Evolutionary conservation across 2,113 vertebrate species (phyloP).

Genomic region (Spizaetus ornatus): DNA sequence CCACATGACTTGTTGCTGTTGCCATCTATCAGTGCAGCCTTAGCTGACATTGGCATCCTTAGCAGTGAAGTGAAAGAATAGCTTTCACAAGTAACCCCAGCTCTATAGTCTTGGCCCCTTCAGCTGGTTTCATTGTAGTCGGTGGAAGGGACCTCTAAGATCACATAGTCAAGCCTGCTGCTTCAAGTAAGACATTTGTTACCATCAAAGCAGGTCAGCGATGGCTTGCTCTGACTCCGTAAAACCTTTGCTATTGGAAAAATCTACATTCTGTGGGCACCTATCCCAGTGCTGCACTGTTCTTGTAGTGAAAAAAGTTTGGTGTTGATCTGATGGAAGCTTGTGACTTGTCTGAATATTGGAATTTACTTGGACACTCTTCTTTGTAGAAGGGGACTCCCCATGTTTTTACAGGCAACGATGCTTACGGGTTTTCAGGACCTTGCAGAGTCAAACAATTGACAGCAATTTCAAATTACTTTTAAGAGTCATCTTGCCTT

Average conservation of each 20-base stretch:
- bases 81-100: background rate
- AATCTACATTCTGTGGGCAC: accelerated
- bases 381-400: background rate
- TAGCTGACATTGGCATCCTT: background rate
- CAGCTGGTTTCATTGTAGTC: background rate
- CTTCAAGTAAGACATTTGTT: background rate
- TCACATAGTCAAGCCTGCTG: background rate
- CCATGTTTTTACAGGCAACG: background rate
- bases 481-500: background rate
- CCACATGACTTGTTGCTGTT: background rate
- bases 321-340: background rate
- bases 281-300: background rate
- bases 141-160: background rate
- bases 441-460: background rate
- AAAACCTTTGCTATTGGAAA: background rate
- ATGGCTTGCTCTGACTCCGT: background rate
- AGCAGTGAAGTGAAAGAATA: background rate
- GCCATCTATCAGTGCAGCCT: background rate
- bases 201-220: background rate
- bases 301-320: background rate
- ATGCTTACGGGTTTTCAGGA: background rate
- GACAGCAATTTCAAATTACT: background rate
- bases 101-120: background rate
- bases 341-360: background rate
- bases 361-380: background rate